Base-by-base conservation (phyloP, 92 coral and sea anemone species). In the Actinernus sp. region DNA sequence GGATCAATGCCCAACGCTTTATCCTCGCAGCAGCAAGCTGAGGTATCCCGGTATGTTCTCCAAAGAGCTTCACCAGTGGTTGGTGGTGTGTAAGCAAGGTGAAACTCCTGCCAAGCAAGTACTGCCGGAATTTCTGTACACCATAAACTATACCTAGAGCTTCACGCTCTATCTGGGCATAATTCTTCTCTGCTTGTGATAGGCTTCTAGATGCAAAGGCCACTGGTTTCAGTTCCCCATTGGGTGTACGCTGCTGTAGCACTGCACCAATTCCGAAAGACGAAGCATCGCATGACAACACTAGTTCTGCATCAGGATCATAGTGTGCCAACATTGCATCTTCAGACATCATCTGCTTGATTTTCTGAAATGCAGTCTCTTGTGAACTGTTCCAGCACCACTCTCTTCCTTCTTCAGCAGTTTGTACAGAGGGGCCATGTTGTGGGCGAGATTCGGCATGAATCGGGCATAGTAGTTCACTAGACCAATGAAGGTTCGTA, bases 21-120 rank as follows among this genome's bases (percentile, higher is more conserved):
- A 73, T 73, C 26, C 80, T 73, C 20, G 63, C 80, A 20, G 62
- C 55, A 49, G 71, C 80, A 60, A 60, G 80, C 20, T 73, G 71
- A 17, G 63, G 80, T 38, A 61, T 73, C 16, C 60, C 80, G 26
- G 40, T 61, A 45, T 73, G 41, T 34, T 73, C 79, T 12, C 69
- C 37, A 49, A 49, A 16, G n/a, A 56, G 58, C 57, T 45, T 69
- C 9, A 69, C 71, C 39, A 79, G 68, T 19, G 81, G 75, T 39
- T 72, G 67, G 75, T 80, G 82, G 55, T 73, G 75, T 54, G 55
- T 73, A 18, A 32, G 43, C 7, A 73, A 37, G 12, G 41, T 60
- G 48, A 60, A 60, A 21, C 29, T 49, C 26, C 79, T 69, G 16
- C 79, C 67, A 24, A 65, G 73, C 58, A 65, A 49, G 22, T 65